These are phyloP conservation scores for Brachycybe producta DNA, from an alignment of 2,888 invertebrate species.

Conservation along the genomic window DNA sequence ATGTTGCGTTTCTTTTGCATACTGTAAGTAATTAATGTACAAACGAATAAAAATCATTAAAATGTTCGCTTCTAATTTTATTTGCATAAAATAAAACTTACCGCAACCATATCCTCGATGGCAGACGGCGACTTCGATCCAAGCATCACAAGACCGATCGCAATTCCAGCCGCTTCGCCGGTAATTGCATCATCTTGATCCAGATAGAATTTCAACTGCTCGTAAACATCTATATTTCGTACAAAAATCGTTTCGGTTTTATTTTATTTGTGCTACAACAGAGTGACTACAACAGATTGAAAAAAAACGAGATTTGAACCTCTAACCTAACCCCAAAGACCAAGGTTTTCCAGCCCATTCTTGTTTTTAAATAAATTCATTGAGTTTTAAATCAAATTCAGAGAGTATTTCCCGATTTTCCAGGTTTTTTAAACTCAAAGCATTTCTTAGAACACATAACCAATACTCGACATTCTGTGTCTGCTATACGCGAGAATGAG, in stretches of 20 bases:
- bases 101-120: slow-evolving; percentile 85
- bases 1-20: slow-evolving; percentile 91
- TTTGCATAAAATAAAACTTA: slow-evolving; percentile 38
- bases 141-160: slow-evolving; percentile 98
- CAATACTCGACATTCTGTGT: no score
- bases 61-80: no score
- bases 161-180: slow-evolving; percentile 96
- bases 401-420: no score
- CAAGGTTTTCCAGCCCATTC: no score
- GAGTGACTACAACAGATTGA: slow-evolving; percentile 10
- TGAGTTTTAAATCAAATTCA: no score
- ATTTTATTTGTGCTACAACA: background rate
- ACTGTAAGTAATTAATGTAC: slow-evolving; percentile 45
- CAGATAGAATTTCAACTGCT: slow-evolving; percentile 88
- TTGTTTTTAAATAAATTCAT: no score
- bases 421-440: no score
- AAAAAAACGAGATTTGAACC: no score
- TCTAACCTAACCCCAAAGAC: no score
- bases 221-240: slow-evolving; percentile 92
- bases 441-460: no score
- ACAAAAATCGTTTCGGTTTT: slow-evolving; percentile 34
- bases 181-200: slow-evolving; percentile 98
- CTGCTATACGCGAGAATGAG: background rate
- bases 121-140: slow-evolving; percentile 82
- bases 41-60: background rate